Percentiles rank a stretch among this genome's conserved stretches.
phyloP scores from a whole-genome alignment of 2,888 invertebrate genomes.

The Gymnosoma rotundatum region DNA sequence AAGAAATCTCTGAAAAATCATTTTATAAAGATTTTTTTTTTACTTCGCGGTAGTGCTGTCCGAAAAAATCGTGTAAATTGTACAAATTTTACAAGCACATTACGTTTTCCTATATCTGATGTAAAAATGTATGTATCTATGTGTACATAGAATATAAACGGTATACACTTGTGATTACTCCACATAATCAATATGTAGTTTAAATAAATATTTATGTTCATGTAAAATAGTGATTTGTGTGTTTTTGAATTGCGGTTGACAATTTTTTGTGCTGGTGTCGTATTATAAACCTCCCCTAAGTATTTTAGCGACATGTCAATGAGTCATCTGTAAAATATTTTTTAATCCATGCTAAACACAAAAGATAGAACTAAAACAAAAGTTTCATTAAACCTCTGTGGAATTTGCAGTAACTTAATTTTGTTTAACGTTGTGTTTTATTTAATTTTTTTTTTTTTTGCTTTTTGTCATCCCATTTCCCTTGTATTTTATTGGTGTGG shows the following conservation, averaged over 20 bases:
- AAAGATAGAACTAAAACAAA: conserved; percentile 32
- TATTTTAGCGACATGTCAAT: conserved; percentile 49
- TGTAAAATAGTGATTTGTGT: conserved; percentile 34
- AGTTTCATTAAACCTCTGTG: conserved; percentile 53
- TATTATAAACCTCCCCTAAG: conserved; percentile 57
- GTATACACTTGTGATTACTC: background rate
- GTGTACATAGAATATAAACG: background rate
- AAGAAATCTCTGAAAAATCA: no score
- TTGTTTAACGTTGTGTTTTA: conserved; percentile 41
- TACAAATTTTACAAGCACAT: no score
- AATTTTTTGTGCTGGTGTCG: conserved; percentile 31
- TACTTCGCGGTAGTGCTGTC: no score
- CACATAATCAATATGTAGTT: conserved; percentile 14
- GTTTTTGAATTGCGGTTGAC: conserved; percentile 58
- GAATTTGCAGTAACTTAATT: conserved; percentile 65
- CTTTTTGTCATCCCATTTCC: conserved; percentile 10
- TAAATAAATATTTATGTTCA: conserved; percentile 12
- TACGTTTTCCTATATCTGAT: no score
- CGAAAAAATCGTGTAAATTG: no score
- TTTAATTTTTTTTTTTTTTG: background rate
- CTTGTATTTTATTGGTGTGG: conserved; percentile 15
- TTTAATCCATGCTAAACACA: conserved; percentile 38
- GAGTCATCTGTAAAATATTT: conserved; percentile 52
- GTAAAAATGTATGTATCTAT: no score
- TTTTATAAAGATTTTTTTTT: no score